These are phyloP conservation scores for Drosophila insularis DNA, from an alignment of 1,140 invertebrate species.

Conservation along the genomic window DNA sequence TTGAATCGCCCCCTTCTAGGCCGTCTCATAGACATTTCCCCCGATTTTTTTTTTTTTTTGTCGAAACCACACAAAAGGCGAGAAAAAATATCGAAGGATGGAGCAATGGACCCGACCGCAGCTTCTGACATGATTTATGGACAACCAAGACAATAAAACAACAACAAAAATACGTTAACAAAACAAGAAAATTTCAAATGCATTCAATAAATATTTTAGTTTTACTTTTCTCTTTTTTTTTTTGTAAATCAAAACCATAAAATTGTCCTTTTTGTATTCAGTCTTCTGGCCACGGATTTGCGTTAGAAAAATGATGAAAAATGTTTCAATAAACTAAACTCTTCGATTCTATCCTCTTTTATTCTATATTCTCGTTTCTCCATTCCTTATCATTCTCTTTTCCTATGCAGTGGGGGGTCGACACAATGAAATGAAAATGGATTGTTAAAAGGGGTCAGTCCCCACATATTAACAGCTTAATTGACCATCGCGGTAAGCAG, in stretches of 20 bases:
- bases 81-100: slow-evolving; percentile 31
- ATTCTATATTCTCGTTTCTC: too few relatives aligned
- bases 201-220: neutral
- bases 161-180: neutral
- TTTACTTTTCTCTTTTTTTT: neutral
- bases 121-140: slow-evolving; percentile 70
- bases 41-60: slow-evolving; percentile 1
- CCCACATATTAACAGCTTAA: slow-evolving; percentile 61
- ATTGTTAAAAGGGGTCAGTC: neutral
- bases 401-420: slow-evolving; percentile 1
- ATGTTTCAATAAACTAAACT: slow-evolving; percentile 66
- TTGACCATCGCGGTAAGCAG: slow-evolving; percentile 49
- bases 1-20: slow-evolving; percentile 20
- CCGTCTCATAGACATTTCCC: neutral
- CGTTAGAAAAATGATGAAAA: slow-evolving; percentile 62
- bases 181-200: slow-evolving; percentile 13
- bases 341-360: slow-evolving; percentile 5
- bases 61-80: slow-evolving; percentile 66
- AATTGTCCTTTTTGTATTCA: slow-evolving; percentile 34
- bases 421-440: neutral
- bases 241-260: slow-evolving; percentile 18
- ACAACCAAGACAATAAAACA: slow-evolving; percentile 10
- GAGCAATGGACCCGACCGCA: slow-evolving; percentile 49
- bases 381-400: neutral
- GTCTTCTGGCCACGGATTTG: slow-evolving; percentile 45